A percentile compares a stretch with the other conserved stretches of the same genome.
Conservation (phyloP, 2,888 invertebrate species). For the Drosophila ustulata region DNA sequence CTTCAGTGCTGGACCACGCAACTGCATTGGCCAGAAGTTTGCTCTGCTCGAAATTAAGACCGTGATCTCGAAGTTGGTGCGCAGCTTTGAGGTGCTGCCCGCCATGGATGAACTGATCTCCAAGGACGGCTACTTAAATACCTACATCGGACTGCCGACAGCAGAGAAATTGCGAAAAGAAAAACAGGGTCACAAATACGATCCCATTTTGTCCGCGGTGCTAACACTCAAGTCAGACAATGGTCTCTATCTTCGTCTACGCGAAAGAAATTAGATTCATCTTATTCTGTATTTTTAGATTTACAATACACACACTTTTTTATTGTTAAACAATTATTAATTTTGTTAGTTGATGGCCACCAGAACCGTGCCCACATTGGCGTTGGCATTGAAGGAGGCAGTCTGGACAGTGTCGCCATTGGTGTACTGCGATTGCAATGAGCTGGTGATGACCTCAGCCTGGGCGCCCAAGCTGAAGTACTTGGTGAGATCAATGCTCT, state of each 20-base stretch:
- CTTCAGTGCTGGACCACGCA: constrained; percentile 89
- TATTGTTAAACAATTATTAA: background rate
- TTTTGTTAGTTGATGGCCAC: constrained; percentile 60
- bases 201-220: constrained; percentile 85
- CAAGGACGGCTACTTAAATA: constrained; percentile 68
- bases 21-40: constrained; percentile 87
- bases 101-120: constrained; percentile 76
- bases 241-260: constrained; percentile 85
- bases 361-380: constrained; percentile 81
- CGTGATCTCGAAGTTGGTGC: constrained; percentile 86
- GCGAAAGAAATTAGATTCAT: constrained; percentile 66
- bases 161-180: constrained; percentile 44
- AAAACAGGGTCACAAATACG: constrained; percentile 73
- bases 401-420: constrained; percentile 82
- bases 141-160: constrained; percentile 56
- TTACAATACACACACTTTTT: background rate
- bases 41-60: constrained; percentile 87
- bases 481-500: constrained; percentile 85
- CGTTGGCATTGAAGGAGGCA: constrained; percentile 66
- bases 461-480: constrained; percentile 70
- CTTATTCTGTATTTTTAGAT: constrained; percentile 5
- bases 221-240: constrained; percentile 85
- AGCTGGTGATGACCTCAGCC: constrained; percentile 83
- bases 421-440: constrained; percentile 79
- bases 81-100: constrained; percentile 85